A percentile compares a stretch with the other conserved stretches of the same genome.
phyloP scores from a whole-genome alignment of 2,888 invertebrate genomes.

The Thecophora atra region DNA sequence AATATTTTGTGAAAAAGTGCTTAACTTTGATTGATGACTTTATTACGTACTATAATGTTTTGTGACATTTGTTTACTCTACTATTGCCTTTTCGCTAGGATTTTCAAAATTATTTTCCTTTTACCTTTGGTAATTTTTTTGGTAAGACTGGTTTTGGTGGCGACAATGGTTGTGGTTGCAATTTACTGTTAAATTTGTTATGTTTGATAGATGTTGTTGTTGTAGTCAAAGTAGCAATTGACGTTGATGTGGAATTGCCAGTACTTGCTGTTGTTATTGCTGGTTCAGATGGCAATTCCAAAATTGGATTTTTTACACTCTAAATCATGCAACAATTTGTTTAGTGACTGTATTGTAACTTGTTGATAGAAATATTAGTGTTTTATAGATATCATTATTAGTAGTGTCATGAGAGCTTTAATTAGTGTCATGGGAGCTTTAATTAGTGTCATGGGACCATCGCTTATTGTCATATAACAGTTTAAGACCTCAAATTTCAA shows the following conservation, averaged over 20 bases:
- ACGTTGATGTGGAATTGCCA: conserved; percentile 49
- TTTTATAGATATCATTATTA: too few species aligned
- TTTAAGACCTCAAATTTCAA: too few species aligned
- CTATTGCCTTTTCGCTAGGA: conserved; percentile 23
- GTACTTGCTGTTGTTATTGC: conserved; percentile 39
- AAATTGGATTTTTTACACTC: conserved; percentile 44
- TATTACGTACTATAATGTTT: conserved; percentile 18
- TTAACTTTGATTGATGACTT: conserved; percentile 19
- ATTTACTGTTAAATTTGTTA: conserved; percentile 49
- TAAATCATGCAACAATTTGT: conserved; percentile 15
- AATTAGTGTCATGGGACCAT: too few species aligned
- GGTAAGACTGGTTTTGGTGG: conserved; percentile 65
- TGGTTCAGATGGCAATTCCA: conserved; percentile 48
- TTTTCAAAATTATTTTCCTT: conserved; percentile 35
- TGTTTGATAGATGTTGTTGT: conserved; percentile 43
- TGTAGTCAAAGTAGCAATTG: conserved; percentile 41
- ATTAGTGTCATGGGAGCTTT: too few species aligned
- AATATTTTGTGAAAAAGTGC: background rate
- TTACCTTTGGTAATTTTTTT: conserved; percentile 65
- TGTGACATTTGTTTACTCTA: conserved; percentile 30
- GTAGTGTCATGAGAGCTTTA: too few species aligned
- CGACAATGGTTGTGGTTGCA: conserved; percentile 66
- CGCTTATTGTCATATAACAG: too few species aligned
- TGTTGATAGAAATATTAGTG: background rate
- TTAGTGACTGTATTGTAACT: background rate